These are phyloP conservation scores for Platichthys flesus DNA, from an alignment of 2,113 vertebrate species.

Conservation along the genomic window DNA sequence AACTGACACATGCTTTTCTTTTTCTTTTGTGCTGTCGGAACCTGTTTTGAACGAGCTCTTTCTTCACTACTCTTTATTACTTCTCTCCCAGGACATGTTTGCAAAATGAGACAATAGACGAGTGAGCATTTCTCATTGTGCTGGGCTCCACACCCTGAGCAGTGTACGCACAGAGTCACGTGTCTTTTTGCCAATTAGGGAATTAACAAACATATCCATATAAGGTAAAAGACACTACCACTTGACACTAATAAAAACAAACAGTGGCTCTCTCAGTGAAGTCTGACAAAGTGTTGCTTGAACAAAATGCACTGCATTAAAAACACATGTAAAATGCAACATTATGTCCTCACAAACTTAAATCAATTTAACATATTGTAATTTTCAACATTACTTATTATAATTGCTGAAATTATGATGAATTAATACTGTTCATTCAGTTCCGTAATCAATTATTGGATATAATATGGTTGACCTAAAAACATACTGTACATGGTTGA, in stretches of 20 bases:
- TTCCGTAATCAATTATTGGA: too few relatives aligned
- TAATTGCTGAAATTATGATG: too few relatives aligned
- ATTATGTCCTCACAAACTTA: too few relatives aligned
- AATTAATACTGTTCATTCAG: too few relatives aligned
- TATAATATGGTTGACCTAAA: too few relatives aligned
- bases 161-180: slow-evolving; percentile 41
- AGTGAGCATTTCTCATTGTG: slow-evolving; percentile 51
- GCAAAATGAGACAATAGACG: slow-evolving; percentile 51
- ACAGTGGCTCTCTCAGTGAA: background rate
- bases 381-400: too few relatives aligned
- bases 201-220: background rate
- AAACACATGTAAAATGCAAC: background rate
- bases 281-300: background rate
- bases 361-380: too few relatives aligned
- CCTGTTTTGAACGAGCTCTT: background rate
- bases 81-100: slow-evolving; percentile 34
- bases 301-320: background rate
- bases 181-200: background rate
- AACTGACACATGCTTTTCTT: background rate
- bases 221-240: background rate
- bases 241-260: background rate
- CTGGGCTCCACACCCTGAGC: slow-evolving; percentile 24
- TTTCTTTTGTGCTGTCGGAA: background rate
- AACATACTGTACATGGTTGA: too few relatives aligned
- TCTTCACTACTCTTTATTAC: slow-evolving; percentile 4